These are phyloP conservation scores for Trichomalopsis sarcophagae DNA, from an alignment of 1,140 invertebrate genomes.

Conservation along the genomic window DNA sequence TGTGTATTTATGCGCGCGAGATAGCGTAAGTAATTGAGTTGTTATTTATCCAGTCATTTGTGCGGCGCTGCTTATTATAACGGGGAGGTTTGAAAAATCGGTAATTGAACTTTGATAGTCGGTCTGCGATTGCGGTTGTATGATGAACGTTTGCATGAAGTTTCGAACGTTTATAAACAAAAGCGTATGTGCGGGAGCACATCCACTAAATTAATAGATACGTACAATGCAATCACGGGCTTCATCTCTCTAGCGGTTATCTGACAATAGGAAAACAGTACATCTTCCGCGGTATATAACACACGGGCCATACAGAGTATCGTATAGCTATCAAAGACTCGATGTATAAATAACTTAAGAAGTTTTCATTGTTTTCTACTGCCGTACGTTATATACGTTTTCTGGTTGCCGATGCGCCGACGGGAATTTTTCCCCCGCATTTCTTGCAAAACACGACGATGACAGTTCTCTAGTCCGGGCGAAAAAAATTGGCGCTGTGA, in stretches of 20 bases:
- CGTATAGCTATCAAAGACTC: constrained; percentile 21
- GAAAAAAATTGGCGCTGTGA: too few relatives aligned
- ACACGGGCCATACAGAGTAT: constrained; percentile 3
- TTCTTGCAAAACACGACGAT: too few relatives aligned
- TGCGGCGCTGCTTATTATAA: neutral
- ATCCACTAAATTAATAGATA: neutral
- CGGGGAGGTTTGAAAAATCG: neutral
- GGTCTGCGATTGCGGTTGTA: neutral
- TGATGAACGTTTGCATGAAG: neutral
- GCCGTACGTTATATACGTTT: neutral
- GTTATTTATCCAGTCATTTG: neutral
- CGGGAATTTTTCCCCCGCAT: too few relatives aligned
- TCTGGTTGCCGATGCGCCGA: neutral
- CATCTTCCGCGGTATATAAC: neutral
- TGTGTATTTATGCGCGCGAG: neutral
- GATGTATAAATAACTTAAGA: neutral
- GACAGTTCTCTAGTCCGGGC: too few relatives aligned
- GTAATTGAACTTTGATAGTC: neutral
- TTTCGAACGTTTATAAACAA: neutral
- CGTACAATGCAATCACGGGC: neutral
- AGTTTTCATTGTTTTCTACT: constrained; percentile 27
- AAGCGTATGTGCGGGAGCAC: neutral
- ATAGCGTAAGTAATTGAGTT: neutral
- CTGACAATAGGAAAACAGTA: neutral
- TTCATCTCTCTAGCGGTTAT: neutral